Base-by-base conservation (phyloP, 2,113 vertebrate genomes). In the Scopus umbretta region DNA sequence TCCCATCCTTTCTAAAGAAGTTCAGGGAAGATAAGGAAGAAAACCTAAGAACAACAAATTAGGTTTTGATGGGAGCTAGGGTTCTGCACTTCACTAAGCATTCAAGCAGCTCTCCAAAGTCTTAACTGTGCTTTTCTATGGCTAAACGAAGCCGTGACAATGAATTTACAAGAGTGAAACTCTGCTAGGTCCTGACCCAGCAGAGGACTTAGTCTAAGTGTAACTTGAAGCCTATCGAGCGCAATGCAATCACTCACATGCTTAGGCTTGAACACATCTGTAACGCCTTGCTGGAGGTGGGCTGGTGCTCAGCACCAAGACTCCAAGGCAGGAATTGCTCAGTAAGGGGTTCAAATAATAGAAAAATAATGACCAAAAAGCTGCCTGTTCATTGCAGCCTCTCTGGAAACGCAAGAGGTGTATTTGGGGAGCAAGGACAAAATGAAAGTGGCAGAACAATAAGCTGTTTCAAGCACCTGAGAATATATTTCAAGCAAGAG, bases 221-320 rank as follows among this genome's bases (percentile, higher is more conserved):
- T 58, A 65, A 15, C 79, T 52, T 62, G 15, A 74, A 90, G n/a
- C 42, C 59, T 11, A 10, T 2, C 1, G 5, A 50, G 27, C 4
- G 4, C 26, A 50, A 34, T 8, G 11, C 30, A 65, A 53, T 42
- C 1, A 0, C 42, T 80, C 1, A 0, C 27, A 32, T 1, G 4
- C 30, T 23, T 50, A 26, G 85, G n/a, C 23, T 94, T 5, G 0
- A 49, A 52, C 61, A 38, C 43, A n/a, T 19, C 52, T 80, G 62
- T 66, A 38, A 56, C 4, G 7, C n/a, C 59, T 72, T n/a, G 61
- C 80, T 82, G 70, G 40, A 72, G 55, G 21, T 43, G 52, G 34
- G 20, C 30, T 47, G 38, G 32, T 73, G 47, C 82, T 73, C 71
- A 73, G 65, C 68, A 58, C 27, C 0, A 0, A 78, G 36, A 53